Base-by-base conservation (phyloP, 2,797 vertebrate genomes). In the Psittacula echo region DNA sequence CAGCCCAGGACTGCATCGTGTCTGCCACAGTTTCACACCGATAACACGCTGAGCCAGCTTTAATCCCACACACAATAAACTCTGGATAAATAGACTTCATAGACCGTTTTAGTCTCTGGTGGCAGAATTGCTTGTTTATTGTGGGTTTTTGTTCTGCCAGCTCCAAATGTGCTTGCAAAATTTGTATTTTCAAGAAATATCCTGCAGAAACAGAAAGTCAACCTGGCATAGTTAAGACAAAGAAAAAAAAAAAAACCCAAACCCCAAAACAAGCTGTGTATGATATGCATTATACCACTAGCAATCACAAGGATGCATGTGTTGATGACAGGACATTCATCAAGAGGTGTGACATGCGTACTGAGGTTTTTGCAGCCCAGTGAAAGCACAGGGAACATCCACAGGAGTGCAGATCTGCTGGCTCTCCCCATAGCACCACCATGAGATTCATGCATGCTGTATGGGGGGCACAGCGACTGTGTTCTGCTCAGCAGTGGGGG, bases 11-110 rank as follows among this genome's bases (percentile, higher is more conserved):
- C 37, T 23, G 61, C 24, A 2, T 11, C 7, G 9, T 26, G 12
- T 8, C 85, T 48, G 42, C 42, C 73, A 11, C 23, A 3, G 67
- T 7, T 47, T 21, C 51, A 2, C 30, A 2, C 47, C 6, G 53
- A 2, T 16, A 8, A 30, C 26, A 4, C 2, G 14, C 78, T 47
- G 78, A 62, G 32, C 68, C 53, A n/a, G 74, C 83, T 39, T 74
- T 23, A 30, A 44, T 68, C 29, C 58, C 53, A 14, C 62, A 19
- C 2, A 34, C 86, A 26, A 20, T 89, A 26, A 24, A 47, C 50
- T 30, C 50, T 0, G 0, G 22, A 11, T 54, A 65, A 70, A 70
- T 5, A 7, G 5, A 22, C 65, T 37, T 41, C 37, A 2, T 2
- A n/a, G 53, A 19, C 37, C 5, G 0, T 27, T 47, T 51, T 23